Evolutionary conservation across 2,888 invertebrate species (phyloP), one percentile per base, ranked within the genome.

Genomic region (Seladonia tumulorum): DNA sequence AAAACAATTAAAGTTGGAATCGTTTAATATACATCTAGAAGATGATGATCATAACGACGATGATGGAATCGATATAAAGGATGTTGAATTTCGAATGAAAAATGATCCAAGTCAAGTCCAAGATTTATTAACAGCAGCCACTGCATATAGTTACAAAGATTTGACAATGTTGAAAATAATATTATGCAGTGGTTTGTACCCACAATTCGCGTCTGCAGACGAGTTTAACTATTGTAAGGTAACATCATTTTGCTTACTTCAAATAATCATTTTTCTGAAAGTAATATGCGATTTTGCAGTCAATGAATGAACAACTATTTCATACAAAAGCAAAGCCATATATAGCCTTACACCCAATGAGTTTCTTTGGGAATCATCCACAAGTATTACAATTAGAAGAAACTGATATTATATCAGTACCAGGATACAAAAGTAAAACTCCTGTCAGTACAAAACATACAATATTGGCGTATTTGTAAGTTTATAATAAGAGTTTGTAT

Each of bases 131-230:
- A 95, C 96, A 47, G 97, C 97, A 60, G 96, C 97, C 1, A 96
- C 96, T 70, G 96, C 97, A 0, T 96, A 96, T 60, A 97, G 96
- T 87, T 96, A 96, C 91, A 96, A 96, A 90, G 97, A 98, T 93
- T 94, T 98, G 25, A 96, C 96, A 83, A 96, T 97, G 94, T 93
- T 98, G 25, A 98, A 98, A 94, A 95, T 98, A 68, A 98, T 99
- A 82, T 95, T 99, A 35, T 98, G 98, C 90, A 97, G 98, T 95
- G 99, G 99, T 0, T 96, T 99, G 77, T 99, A 99, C 95, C 99
- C 99, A 0, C 99, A 99, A 95, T 96, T 99, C 82, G 98, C 99
- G 0, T 97, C 99, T n/a, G 97, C 98, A 0, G 99, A 99, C 94
- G 98, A 98, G 92, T 98, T 98, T 92, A 99, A 99, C 95, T 97